phyloP scores from a whole-genome alignment of 2,113 vertebrate species.

The Erythrolamprus reginae region DNA sequence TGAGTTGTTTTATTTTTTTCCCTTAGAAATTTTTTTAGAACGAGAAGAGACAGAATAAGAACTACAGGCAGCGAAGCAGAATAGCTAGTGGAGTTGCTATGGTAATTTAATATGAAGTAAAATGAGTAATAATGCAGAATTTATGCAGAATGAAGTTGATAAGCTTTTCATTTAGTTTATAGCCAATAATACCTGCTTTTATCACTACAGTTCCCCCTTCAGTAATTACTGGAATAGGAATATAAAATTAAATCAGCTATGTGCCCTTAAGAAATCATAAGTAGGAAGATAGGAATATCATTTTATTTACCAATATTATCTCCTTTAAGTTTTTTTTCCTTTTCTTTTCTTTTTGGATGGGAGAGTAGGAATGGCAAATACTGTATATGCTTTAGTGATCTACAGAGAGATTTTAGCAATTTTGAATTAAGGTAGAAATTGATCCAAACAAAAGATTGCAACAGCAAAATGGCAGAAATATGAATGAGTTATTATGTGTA shows the following conservation, averaged over 20 bases:
- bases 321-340: not conserved
- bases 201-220: not conserved
- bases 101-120: slow-evolving; percentile 26
- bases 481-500: not conserved
- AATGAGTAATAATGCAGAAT: slow-evolving; percentile 7
- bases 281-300: not conserved
- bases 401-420: not conserved
- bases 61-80: slow-evolving; percentile 1
- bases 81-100: slow-evolving; percentile 13
- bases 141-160: slow-evolving; percentile 1
- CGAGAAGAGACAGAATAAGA: not conserved
- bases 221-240: slow-evolving; percentile 11
- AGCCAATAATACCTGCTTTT: slow-evolving; percentile 7
- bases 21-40: not conserved
- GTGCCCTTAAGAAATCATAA: slow-evolving; percentile 18
- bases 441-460: not conserved
- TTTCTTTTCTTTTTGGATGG: not conserved
- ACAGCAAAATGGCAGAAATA: not conserved
- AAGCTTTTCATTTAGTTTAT: slow-evolving; percentile 30
- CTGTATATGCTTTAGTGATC: not conserved
- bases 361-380: not conserved
- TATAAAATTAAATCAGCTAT: slow-evolving; percentile 10
- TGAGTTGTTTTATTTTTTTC: slow-evolving; percentile 4
- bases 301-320: slow-evolving; percentile 3
- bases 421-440: slow-evolving; percentile 1